Base-by-base conservation (phyloP, 2,888 invertebrate species). In the Apocheima hispidaria region DNA sequence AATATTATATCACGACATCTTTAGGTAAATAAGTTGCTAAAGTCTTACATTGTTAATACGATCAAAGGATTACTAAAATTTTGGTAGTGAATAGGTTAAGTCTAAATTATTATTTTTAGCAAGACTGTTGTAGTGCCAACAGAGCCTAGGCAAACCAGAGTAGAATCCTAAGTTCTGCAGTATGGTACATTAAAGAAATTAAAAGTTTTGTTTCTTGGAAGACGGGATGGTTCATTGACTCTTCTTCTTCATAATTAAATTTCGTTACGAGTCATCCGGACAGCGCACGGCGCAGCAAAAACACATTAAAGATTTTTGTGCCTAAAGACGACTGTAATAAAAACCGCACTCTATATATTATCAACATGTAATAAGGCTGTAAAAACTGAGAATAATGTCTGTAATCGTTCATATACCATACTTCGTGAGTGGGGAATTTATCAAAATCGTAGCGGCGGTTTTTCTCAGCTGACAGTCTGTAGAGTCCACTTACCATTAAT, bases 401-500 rank as follows among this genome's bases (percentile, higher is more conserved):
- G 72, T 71, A 73, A 76, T 75, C 65, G 60, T 60, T 64, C 62
- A 59, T 63, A 66, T 65, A 60, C 67, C 59, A 43, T 49, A 38
- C 57, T 33, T 49, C 48, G 43, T 53, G 53, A 63, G 64, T 60
- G 60, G 60, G 63, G 61, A 72, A 74, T 80, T 78, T 75, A 73
- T 79, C 78, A 78, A 75, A 73, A 79, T 72, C 75, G 70, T 63
- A 64, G 68, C 26, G 65, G 58, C 18, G 68, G 69, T 70, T 69
- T 78, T 76, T 75, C 66, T 68, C 54, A 64, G 71, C 70, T 70
- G 74, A 70, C 72, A 69, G 61, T 60, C 57, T 33, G 46, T 51
- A 56, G 50, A 58, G 49, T 40, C 55, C 57, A 59, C 58, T 64
- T 60, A 57, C 54, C 48, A 60, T 60, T 60, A 52, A 50, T 62